Percentiles rank a stretch among this genome's conserved stretches.
Conservation (phyloP, 2,888 invertebrate species). For the Drosophila meridiana region DNA sequence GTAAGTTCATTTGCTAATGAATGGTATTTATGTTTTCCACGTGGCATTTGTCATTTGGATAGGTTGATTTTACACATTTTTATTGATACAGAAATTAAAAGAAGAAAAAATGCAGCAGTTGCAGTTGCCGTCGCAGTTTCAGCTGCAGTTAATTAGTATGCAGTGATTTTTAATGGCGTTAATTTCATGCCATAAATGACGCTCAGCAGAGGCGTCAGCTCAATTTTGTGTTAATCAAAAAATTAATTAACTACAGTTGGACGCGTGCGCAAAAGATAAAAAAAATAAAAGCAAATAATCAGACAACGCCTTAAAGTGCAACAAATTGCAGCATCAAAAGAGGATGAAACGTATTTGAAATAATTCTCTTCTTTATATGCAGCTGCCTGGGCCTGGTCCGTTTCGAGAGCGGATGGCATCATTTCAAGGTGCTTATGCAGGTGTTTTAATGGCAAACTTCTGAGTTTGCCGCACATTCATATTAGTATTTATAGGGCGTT, state of each 20-base stretch:
- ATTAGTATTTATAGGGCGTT: neutral
- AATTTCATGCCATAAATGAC: constrained; percentile 67
- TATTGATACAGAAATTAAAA: neutral
- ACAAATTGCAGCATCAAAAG: constrained; percentile 13
- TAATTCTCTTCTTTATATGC: neutral
- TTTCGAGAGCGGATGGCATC: neutral
- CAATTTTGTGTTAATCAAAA: constrained; percentile 51
- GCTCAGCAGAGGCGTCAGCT: constrained; percentile 30
- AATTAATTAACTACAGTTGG: constrained; percentile 67
- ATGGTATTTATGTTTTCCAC: neutral
- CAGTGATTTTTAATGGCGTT: constrained; percentile 71
- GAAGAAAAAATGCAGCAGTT: neutral
- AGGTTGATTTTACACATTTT: neutral
- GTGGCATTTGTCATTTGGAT: neutral
- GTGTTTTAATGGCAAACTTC: neutral
- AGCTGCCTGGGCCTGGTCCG: neutral
- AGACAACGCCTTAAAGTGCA: constrained; percentile 35
- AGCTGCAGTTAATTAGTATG: constrained; percentile 65
- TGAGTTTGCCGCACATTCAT: neutral
- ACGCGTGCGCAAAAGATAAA: constrained; percentile 14
- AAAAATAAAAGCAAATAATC: constrained; percentile 28
- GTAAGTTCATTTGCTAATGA: neutral
- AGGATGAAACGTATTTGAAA: constrained; percentile 9
- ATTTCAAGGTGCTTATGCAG: neutral
- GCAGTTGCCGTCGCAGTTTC: neutral